Evolutionary conservation across 1,140 invertebrate species (phyloP).

Genomic region (Oreohelix idahoensis): DNA sequence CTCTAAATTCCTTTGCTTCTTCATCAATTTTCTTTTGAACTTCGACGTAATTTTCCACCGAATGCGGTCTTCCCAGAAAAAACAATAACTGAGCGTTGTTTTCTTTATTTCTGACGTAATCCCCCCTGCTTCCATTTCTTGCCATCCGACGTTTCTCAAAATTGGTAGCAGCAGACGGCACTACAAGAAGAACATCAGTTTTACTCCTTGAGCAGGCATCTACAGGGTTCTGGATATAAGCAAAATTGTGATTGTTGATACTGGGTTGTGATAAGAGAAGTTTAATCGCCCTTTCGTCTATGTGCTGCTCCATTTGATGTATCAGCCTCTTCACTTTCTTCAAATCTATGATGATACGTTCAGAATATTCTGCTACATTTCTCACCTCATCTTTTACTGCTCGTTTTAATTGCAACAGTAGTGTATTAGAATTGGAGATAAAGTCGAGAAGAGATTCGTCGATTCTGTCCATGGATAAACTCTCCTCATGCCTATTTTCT

Average conservation of each 20-base stretch:
- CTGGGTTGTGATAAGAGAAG: constrained; percentile 14
- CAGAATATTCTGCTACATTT: too few relatives aligned
- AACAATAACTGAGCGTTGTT: constrained; percentile 13
- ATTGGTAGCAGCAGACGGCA: constrained; percentile 11
- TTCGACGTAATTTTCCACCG: background rate
- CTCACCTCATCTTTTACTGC: too few relatives aligned
- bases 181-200: background rate
- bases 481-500: too few relatives aligned
- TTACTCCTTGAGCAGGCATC: background rate
- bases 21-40: constrained; percentile 4
- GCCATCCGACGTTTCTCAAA: constrained; percentile 1
- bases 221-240: background rate
- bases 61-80: background rate
- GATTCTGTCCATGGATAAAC: too few relatives aligned
- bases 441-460: too few relatives aligned
- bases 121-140: background rate
- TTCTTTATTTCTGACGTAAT: background rate
- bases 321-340: too few relatives aligned
- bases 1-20: background rate
- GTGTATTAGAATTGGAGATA: too few relatives aligned
- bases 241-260: background rate
- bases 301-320: too few relatives aligned
- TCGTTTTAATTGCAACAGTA: too few relatives aligned
- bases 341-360: too few relatives aligned
- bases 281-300: too few relatives aligned